Conservation (phyloP, 2,888 invertebrate species). For the Pegoplata infirma region DNA sequence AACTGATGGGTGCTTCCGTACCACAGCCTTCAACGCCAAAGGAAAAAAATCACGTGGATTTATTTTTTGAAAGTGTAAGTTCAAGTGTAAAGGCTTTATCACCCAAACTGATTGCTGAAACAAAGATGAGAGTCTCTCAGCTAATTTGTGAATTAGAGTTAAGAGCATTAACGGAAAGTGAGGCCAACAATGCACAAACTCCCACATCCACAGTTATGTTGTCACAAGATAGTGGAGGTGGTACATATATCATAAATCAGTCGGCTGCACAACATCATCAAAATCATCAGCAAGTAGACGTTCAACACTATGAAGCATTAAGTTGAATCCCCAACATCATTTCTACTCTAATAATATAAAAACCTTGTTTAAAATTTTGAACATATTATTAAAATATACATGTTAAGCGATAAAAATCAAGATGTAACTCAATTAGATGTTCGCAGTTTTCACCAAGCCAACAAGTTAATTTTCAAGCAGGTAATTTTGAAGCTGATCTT, state of each 20-base stretch:
- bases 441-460: not conserved
- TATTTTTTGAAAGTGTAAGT: conserved; percentile 69
- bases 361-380: not conserved
- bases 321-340: conserved; percentile 62
- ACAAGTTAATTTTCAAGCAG: not conserved
- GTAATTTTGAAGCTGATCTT: conserved; percentile 1
- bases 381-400: not conserved
- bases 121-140: conserved; percentile 69
- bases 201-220: conserved; percentile 54
- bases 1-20: conserved; percentile 70
- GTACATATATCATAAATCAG: conserved; percentile 63
- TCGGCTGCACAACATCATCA: conserved; percentile 36
- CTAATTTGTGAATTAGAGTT: conserved; percentile 68
- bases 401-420: not conserved
- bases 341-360: not conserved
- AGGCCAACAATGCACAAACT: conserved; percentile 22
- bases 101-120: conserved; percentile 67
- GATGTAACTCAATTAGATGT: not conserved
- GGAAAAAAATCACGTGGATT: conserved; percentile 71
- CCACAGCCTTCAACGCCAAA: conserved; percentile 54
- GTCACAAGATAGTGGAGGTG: conserved; percentile 41
- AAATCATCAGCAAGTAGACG: conserved; percentile 37
- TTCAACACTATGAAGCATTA: conserved; percentile 62
- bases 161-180: conserved; percentile 66
- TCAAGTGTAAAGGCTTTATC: conserved; percentile 68